phyloP scores from a whole-genome alignment of 1,140 invertebrate genomes.

The Aphaenogaster ashmeadi region DNA sequence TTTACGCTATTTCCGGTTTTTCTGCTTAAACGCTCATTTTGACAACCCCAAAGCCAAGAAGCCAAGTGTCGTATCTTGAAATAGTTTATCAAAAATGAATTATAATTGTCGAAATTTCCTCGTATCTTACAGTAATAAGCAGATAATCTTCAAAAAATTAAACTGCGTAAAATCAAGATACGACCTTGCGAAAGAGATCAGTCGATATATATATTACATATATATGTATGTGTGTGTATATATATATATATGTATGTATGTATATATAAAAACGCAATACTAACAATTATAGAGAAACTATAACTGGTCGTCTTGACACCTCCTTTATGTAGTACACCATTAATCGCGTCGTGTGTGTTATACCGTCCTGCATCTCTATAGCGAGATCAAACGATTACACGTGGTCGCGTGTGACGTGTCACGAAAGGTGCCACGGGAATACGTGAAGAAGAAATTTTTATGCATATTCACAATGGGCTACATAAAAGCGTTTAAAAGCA shows the following conservation, averaged over 20 bases:
- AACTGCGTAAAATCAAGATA: too few species aligned
- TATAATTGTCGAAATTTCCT: too few species aligned
- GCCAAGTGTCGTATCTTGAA: too few species aligned
- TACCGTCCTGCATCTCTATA: slow-evolving; percentile 10
- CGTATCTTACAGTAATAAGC: too few species aligned
- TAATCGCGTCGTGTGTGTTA: slow-evolving; percentile 69
- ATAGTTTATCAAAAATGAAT: too few species aligned
- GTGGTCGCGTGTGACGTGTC: slow-evolving; percentile 28
- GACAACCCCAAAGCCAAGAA: too few species aligned
- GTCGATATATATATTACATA: background rate
- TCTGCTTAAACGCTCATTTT: too few species aligned
- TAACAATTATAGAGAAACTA: slow-evolving; percentile 75
- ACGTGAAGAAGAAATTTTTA: slow-evolving; percentile 29
- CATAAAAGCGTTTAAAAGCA: background rate
- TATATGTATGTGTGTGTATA: background rate
- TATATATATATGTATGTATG: background rate
- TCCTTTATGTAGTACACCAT: slow-evolving; percentile 75
- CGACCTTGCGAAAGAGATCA: too few species aligned
- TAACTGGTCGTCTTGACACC: slow-evolving; percentile 65
- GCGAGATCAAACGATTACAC: slow-evolving; percentile 54
- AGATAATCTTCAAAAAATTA: too few species aligned
- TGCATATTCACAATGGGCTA: slow-evolving; percentile 23
- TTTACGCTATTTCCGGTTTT: too few species aligned
- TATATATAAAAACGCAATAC: slow-evolving; percentile 62
- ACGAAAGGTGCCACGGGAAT: slow-evolving; percentile 6